Percentiles rank a stretch among this genome's conserved stretches.
phyloP scores from a whole-genome alignment of 2,888 invertebrate species.

The Fragum whitleyi region DNA sequence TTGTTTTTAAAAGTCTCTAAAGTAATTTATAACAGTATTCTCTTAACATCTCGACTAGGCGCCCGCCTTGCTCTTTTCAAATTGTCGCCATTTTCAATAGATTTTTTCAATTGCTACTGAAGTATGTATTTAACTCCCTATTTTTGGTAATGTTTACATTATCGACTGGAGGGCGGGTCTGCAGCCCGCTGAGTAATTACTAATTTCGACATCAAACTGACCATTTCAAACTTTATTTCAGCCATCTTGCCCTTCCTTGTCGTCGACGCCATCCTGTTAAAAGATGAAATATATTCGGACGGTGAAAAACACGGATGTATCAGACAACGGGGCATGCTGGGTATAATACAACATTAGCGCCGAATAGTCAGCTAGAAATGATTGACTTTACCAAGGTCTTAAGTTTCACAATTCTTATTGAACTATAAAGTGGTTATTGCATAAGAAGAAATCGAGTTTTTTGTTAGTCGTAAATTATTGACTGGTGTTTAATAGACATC shows the following conservation, averaged over 20 bases:
- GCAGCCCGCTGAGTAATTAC: constrained; percentile 54
- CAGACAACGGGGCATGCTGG: constrained; percentile 43
- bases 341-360: constrained; percentile 26
- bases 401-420: constrained; percentile 25
- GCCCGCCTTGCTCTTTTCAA: constrained; percentile 31
- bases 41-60: constrained; percentile 31
- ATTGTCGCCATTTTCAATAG: constrained; percentile 39
- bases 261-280: constrained; percentile 33
- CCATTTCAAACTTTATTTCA: constrained; percentile 49
- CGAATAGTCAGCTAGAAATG: constrained; percentile 18
- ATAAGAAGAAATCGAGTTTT: constrained; percentile 52
- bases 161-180: constrained; percentile 21
- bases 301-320: constrained; percentile 57
- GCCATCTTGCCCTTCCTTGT: constrained; percentile 43
- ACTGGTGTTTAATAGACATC: constrained; percentile 54
- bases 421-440: constrained; percentile 57
- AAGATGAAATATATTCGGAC: constrained; percentile 52
- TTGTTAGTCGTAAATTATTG: constrained; percentile 55
- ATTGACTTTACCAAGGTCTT: background rate
- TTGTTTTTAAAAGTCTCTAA: constrained; percentile 40
- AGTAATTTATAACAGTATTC: constrained; percentile 50
- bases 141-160: constrained; percentile 52
- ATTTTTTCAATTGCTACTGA: constrained; percentile 26
- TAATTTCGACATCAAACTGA: constrained; percentile 47
- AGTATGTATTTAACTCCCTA: constrained; percentile 52